phyloP scores from a whole-genome alignment of 1,140 invertebrate genomes.

The Andricus grossulariae region DNA sequence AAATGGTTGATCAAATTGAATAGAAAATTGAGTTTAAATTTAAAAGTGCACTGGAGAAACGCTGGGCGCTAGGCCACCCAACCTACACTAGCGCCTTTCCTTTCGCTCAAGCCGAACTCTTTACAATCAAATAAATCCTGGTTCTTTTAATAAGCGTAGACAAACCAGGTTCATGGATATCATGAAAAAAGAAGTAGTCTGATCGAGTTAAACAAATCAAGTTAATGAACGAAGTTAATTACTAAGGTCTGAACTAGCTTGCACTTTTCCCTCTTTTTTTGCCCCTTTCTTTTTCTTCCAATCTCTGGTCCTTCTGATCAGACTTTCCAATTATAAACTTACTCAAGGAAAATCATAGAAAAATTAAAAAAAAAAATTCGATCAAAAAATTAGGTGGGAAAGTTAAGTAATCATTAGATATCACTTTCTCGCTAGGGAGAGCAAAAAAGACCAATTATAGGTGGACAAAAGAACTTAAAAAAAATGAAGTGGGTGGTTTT shows the following conservation, averaged over 20 bases:
- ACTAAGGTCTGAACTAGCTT: conserved; percentile 12
- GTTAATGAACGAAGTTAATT: conserved; percentile 30
- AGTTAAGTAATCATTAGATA: too few species aligned
- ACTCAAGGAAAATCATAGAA: not conserved
- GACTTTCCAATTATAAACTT: conserved; percentile 8
- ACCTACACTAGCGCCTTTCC: conserved; percentile 11
- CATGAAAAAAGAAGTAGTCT: conserved; percentile 21
- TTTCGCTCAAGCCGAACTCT: conserved; percentile 3
- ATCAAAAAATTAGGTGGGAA: too few species aligned
- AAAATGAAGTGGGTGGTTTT: too few species aligned
- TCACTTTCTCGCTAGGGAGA: too few species aligned
- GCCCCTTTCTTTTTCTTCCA: not conserved
- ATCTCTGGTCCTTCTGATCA: not conserved
- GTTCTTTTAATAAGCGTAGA: conserved; percentile 28
- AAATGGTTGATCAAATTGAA: too few species aligned
- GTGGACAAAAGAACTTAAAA: too few species aligned
- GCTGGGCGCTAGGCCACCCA: conserved; percentile 6
- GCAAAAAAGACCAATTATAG: too few species aligned
- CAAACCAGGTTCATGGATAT: conserved; percentile 25
- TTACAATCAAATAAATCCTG: conserved; percentile 31
- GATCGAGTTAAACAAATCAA: conserved; percentile 28
- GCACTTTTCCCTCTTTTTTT: conserved; percentile 9
- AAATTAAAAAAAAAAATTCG: not conserved
- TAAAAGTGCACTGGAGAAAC: not conserved
- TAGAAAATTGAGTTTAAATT: too few species aligned